These are phyloP conservation scores for Mercenaria mercenaria DNA, from an alignment of 1,140 invertebrate species.

Conservation along the genomic window DNA sequence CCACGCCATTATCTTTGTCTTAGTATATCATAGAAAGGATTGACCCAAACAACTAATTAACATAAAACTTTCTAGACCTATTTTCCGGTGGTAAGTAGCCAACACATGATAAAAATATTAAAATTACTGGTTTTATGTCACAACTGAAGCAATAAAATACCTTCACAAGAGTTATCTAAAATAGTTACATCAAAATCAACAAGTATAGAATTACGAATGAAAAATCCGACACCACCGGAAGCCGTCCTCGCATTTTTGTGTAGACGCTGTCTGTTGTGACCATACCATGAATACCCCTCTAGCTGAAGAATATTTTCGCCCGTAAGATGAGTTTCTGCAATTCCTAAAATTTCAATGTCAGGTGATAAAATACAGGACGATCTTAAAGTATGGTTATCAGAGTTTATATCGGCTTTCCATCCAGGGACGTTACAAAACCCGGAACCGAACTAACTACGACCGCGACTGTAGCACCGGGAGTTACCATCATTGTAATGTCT, in stretches of 20 bases:
- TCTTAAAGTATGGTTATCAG: conserved; percentile 41
- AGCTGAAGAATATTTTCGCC: conserved; percentile 7
- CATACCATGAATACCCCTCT: conserved; percentile 42
- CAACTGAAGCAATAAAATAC: too few relatives aligned
- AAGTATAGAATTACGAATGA: conserved; percentile 31
- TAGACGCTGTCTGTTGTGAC: conserved; percentile 22
- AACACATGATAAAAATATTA: too few relatives aligned
- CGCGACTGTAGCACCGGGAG: too few relatives aligned
- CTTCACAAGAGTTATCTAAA: conserved; percentile 13
- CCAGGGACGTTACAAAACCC: conserved; percentile 27
- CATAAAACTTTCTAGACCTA: too few relatives aligned
- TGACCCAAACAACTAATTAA: conserved; percentile 50
- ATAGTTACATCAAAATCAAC: conserved; percentile 10
- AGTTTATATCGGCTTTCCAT: neutral
- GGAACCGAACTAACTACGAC: too few relatives aligned
- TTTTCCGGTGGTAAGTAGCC: too few relatives aligned
- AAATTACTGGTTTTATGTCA: too few relatives aligned
- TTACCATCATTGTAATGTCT: too few relatives aligned
- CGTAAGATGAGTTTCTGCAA: conserved; percentile 58
- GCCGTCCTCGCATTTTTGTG: neutral
- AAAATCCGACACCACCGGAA: conserved; percentile 58
- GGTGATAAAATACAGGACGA: neutral
- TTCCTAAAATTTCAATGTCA: conserved; percentile 63
- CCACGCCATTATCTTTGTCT: conserved; percentile 56
- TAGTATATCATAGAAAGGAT: conserved; percentile 48